Percentiles rank a stretch among this genome's conserved stretches.
phyloP scores from a whole-genome alignment of 2,888 invertebrate species.

The Crossocerus cetratus region DNA sequence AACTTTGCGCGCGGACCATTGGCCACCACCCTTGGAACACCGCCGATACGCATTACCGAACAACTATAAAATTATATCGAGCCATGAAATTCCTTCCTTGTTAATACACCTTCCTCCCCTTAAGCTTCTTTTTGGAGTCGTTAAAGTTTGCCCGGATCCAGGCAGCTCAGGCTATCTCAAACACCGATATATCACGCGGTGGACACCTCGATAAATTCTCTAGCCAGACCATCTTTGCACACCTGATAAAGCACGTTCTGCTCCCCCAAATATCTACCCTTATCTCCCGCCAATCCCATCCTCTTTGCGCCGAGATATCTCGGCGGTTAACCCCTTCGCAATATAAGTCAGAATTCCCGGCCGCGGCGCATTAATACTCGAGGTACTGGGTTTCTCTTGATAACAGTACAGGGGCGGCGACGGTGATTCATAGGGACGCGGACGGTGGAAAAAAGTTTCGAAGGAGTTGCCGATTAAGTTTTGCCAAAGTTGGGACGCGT shows the following conservation, averaged over 20 bases:
- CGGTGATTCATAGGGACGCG: background rate
- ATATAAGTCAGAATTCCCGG: background rate
- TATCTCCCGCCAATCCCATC: constrained; percentile 5
- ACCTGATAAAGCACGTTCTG: constrained; percentile 37
- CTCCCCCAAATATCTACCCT: constrained; percentile 1
- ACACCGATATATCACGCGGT: constrained; percentile 40
- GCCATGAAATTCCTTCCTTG: no score
- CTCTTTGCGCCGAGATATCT: background rate
- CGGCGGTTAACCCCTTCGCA: background rate
- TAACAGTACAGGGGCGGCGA: background rate
- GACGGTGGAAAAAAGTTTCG: background rate
- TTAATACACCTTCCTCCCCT: no score
- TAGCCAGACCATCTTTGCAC: constrained; percentile 12
- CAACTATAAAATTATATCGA: background rate
- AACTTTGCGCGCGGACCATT: no score
- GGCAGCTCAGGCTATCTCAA: constrained; percentile 14
- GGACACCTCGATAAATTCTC: constrained; percentile 32
- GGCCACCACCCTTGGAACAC: background rate
- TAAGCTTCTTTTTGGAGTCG: background rate
- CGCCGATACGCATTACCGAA: background rate
- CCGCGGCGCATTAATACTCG: background rate
- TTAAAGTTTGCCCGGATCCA: background rate
- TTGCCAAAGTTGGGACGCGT: background rate
- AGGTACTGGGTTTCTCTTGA: background rate
- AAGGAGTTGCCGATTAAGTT: background rate